Evolutionary conservation across 2,797 vertebrate species (phyloP), one percentile per base, ranked within the genome.

Genomic region (Hybognathus amarus): DNA sequence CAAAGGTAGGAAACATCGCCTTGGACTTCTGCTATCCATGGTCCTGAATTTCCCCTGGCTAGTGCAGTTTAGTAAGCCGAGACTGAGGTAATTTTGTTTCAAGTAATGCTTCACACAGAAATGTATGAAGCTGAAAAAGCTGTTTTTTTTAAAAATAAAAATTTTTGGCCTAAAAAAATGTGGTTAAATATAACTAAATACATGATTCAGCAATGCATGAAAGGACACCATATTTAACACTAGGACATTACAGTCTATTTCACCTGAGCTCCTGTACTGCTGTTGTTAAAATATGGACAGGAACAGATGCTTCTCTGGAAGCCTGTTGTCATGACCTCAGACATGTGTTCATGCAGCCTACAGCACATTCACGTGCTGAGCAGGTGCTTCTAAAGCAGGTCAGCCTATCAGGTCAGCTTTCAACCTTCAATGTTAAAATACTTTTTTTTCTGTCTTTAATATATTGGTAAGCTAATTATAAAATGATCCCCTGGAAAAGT

Each of bases 291-390:
- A 50, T 24, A 13, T 79, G 77, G 40, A 76, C 70, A 76, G 69
- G 74, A 81, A 73, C 85, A 85, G 76, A 75, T 85, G 85, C 75
- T 83, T 22, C 67, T 66, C 54, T 79, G 47, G 36, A 33, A 27
- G 30, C 27, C 38, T 71, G 74, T 82, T 36, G 38, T 68, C 67
- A 85, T 66, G 63, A 38, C 30, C 22, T 71, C 59, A 67, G 64
- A 38, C 33, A 71, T 79, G 36, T 67, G 20, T 64, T 69, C 42
- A 75, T 67, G 54, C 30, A 63, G 59, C 24, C 59, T 63, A 54
- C 52, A 38, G 24, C 73, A 68, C 70, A 83, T 17, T 76, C 12
- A 79, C 40, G 7, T 2, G 6, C 30, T 66, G 73, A 71, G 75
- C 38, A 78, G 59, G 47, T 79, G 76, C 59, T 61, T 20, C 9